Base-by-base conservation (phyloP, 2,888 invertebrate species). In the Thecocarcelia acutangulata region DNA sequence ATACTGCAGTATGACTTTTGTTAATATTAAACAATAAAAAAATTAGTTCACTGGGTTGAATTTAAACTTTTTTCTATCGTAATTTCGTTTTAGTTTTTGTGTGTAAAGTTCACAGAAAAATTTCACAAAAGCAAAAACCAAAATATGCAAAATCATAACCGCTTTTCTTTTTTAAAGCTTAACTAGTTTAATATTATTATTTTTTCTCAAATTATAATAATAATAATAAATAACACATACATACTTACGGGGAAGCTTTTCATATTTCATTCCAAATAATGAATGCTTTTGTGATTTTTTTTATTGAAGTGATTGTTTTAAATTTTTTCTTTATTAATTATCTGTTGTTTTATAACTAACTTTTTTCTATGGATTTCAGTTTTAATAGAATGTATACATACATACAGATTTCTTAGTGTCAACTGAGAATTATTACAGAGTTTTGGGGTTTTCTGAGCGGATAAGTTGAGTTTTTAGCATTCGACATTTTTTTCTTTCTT, bases 1-100 rank as follows among this genome's bases (percentile, higher is more conserved):
- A 64, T 77, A 81, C 81, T 81, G 81, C 81, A 81, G 81, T 74
- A 77, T 73, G 81, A 74, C 81, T 77, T 73, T 81, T 77, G 73
- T 74, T 69, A 66, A 72, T 76, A 63, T 77, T 64, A 21, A 42
- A 59, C 52, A 75, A 21, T 17, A 40, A 48, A 52, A 66, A 24
- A 61, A 52, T 77, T 81, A 81, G 81, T 77, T 81, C 64, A 81
- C 73, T 81, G 69, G 81, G 81, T 81, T 83, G 79, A 76, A 76
- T 69, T 74, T 61, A 61, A 56, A 46, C 56, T 69, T 44, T 42
- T 68, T 77, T 68, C 69, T 59, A 24, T 24, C n/a, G 19, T 64
- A 13, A 24, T 66, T 58, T 75, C 15, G 40, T 59, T 59, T 42
- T 2, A 63, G 56, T 72, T 69, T 61, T 82, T 59, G 48, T 42